A percentile compares a stretch with the other conserved stretches of the same genome.
Evolutionary conservation across 2,113 vertebrate genomes (phyloP).

Genomic region (Noctilio leporinus): DNA sequence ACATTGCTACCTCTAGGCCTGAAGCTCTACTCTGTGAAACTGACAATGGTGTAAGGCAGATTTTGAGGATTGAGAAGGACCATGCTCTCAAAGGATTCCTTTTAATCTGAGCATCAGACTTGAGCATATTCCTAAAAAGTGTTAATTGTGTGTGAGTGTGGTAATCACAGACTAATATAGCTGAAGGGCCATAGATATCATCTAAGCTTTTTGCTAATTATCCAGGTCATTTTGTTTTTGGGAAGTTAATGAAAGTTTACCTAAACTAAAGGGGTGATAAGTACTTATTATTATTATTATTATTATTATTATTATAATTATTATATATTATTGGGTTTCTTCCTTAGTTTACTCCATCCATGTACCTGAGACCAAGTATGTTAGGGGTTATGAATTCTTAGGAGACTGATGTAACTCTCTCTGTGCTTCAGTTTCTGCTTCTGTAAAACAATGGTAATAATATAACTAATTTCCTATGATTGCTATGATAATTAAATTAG

Average conservation of each 20-base stretch:
- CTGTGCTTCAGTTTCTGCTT: not conserved
- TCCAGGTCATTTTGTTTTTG: not conserved
- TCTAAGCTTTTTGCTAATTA: not conserved
- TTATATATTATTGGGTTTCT: not conserved
- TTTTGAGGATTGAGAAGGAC: not conserved
- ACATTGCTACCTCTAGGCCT: not conserved
- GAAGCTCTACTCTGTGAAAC: not conserved
- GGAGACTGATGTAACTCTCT: not conserved
- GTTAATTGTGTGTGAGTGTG: not conserved
- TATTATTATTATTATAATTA: not conserved
- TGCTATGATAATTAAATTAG: not conserved
- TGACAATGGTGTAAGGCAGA: not conserved
- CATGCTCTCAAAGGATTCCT: not conserved
- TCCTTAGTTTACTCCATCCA: not conserved
- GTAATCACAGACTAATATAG: not conserved
- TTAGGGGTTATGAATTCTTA: not conserved
- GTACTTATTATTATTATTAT: not conserved
- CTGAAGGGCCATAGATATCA: not conserved
- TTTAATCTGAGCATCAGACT: not conserved
- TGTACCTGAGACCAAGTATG: not conserved
- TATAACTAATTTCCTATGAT: not conserved
- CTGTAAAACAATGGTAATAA: not conserved
- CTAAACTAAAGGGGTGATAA: not conserved
- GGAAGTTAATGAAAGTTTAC: not conserved
- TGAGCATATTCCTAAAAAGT: not conserved